Base-by-base conservation (phyloP, 2,888 invertebrate species). In the Glaucopsyche alexis region DNA sequence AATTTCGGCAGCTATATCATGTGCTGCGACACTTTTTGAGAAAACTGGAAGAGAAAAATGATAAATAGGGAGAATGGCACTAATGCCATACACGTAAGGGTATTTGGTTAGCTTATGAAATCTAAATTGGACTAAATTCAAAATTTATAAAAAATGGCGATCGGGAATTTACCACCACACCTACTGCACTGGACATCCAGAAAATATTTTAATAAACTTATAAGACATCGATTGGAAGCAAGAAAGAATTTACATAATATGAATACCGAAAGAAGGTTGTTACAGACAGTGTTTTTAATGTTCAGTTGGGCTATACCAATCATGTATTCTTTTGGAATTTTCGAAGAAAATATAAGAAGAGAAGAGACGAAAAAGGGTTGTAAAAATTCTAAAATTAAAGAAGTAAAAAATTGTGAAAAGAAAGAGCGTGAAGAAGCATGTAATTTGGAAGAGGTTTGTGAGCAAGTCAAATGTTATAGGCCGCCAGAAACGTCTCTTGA, bases 151-250 rank as follows among this genome's bases (percentile, higher is more conserved):
- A 72, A 74, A 47, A 75, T 71, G 74, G 72, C 73, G 13, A 74
- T 72, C 40, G 84, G 85, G 14, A 82, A 86, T 45, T 89, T 89
- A 77, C 90, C 90, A 2, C 83, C 85, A 0, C 86, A 80, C 16
- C 81, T 90, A 1, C 90, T 88, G 88, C 77, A 82, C 49, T 76
- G 80, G 2, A 88, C 87, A 1, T 81, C 86, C 0, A 79, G 2
- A 47, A 85, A 85, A 66, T 81, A 86, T 52, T 80, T 83, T 8
- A 69, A 71, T 9, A 79, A 75, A 0, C 75, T 82, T 13, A 42
- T 88, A 1, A 74, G 75, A 0, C 77, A 84, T 9, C 80, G 81
- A 5, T 7, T 77, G 0, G 75, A 74, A 3, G 76, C 80, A 1
- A 19, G 75, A 2, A 73, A 75, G 50, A 52, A 72, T 19, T 75